Percentiles rank a stretch among this genome's conserved stretches.
Evolutionary conservation across 1,140 invertebrate species (phyloP).

Genomic region (Caenorhabditis inopinata): DNA sequence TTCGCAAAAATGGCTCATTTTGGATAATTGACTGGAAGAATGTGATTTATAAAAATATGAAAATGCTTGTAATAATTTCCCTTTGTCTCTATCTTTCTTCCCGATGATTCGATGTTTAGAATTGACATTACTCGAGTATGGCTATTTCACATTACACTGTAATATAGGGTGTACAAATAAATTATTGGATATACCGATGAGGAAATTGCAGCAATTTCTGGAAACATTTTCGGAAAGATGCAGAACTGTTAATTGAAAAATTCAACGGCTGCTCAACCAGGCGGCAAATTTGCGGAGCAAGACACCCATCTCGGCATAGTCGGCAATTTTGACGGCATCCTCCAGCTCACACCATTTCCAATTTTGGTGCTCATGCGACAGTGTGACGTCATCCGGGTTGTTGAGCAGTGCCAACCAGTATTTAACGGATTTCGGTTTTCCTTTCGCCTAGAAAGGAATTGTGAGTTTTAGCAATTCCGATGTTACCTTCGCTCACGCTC

Average conservation of each 20-base stretch:
- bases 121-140: too few relatives aligned
- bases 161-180: too few relatives aligned
- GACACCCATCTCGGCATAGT: constrained; percentile 36
- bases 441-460: not conserved
- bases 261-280: not conserved
- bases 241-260: too few relatives aligned
- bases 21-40: constrained; percentile 68
- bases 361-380: constrained; percentile 38
- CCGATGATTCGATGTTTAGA: too few relatives aligned
- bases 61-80: too few relatives aligned
- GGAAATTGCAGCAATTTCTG: too few relatives aligned
- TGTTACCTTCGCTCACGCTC: too few relatives aligned
- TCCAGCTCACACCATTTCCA: constrained; percentile 38
- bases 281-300: constrained; percentile 28
- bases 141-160: too few relatives aligned
- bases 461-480: not conserved
- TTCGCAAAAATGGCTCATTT: constrained; percentile 86
- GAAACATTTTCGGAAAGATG: too few relatives aligned
- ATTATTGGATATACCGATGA: too few relatives aligned
- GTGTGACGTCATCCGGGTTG: constrained; percentile 1
- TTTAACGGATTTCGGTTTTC: constrained; percentile 38
- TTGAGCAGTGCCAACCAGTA: constrained; percentile 41
- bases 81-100: too few relatives aligned
- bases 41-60: too few relatives aligned
- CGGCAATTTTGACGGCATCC: constrained; percentile 37